A percentile compares a stretch with the other conserved stretches of the same genome.
phyloP scores from a whole-genome alignment of 2,113 vertebrate species.

The Marmota monax region DNA sequence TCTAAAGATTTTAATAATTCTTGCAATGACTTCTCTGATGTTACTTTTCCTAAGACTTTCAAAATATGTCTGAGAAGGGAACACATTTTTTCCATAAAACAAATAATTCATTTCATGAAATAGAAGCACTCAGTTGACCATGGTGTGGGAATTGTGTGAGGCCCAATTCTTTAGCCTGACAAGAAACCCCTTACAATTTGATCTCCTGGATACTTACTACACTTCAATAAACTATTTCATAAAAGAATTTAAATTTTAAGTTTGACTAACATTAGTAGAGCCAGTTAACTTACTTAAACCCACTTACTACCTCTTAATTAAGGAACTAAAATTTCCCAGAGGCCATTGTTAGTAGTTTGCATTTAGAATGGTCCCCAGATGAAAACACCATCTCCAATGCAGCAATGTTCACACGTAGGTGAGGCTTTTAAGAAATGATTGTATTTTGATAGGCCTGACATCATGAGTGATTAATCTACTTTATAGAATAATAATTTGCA shows the following conservation, averaged over 20 bases:
- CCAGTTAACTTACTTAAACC: not conserved
- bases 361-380: not conserved
- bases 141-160: not conserved
- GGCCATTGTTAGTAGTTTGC: not conserved
- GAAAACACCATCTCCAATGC: not conserved
- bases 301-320: not conserved
- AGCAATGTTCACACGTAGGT: not conserved
- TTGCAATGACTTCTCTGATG: not conserved
- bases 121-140: not conserved
- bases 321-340: not conserved
- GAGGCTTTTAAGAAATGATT: not conserved
- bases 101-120: not conserved
- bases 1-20: not conserved
- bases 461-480: not conserved
- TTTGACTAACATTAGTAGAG: not conserved
- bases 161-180: not conserved
- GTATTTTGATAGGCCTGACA: not conserved
- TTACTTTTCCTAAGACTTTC: not conserved
- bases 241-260: not conserved
- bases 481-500: too few species aligned
- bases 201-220: not conserved
- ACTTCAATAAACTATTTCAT: not conserved
- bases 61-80: not conserved
- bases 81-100: not conserved
- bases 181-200: fast-evolving